Evolutionary conservation across 2,113 vertebrate species (phyloP).

Genomic region (Myocastor coypus): DNA sequence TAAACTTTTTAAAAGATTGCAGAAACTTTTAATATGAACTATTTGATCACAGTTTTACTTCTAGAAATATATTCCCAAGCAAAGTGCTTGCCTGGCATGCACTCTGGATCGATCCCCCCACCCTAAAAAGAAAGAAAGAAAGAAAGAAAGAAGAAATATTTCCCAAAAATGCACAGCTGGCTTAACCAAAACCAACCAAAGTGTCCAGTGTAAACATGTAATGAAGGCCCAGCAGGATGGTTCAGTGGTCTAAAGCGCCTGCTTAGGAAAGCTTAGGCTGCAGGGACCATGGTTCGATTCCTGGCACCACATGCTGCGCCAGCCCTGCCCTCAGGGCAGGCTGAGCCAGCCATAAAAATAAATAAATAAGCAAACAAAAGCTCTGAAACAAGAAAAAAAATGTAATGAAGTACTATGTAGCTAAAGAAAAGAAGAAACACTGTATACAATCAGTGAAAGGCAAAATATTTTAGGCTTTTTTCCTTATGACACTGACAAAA

Average conservation of each 20-base stretch:
- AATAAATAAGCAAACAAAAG: no score
- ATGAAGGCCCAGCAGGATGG: no score
- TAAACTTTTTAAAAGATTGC: background rate
- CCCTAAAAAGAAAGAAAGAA: no score
- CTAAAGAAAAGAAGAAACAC: background rate
- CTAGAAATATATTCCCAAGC: background rate
- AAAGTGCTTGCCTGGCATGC: background rate
- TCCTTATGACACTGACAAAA: background rate
- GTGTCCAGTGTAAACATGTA: background rate
- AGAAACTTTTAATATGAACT: conserved; percentile 1
- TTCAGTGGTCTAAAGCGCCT: no score
- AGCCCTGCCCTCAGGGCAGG: no score
- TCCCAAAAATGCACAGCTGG: background rate
- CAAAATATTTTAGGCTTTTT: background rate
- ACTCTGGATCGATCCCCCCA: background rate
- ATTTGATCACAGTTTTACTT: background rate
- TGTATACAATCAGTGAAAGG: background rate
- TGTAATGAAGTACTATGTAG: background rate
- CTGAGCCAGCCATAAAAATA: no score
- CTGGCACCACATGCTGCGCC: no score
- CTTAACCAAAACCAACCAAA: background rate
- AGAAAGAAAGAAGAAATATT: background rate
- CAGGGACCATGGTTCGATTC: no score
- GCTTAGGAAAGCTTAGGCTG: no score
- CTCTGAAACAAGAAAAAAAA: no score